Evolutionary conservation across 1,140 invertebrate genomes (phyloP).

Genomic region (Drosophila funebris): DNA sequence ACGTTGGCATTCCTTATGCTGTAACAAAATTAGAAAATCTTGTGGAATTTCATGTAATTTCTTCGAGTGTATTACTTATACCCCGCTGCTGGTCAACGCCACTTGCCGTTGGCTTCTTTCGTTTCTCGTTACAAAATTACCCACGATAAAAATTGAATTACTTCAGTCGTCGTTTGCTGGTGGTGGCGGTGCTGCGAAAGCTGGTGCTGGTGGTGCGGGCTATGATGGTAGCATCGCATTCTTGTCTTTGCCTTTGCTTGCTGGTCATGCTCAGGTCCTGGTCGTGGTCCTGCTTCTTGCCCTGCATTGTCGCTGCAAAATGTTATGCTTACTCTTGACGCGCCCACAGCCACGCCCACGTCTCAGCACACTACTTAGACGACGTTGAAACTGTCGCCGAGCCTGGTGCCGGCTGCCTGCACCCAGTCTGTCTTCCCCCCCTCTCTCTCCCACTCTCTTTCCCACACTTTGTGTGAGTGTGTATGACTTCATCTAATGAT

Average conservation of each 20-base stretch:
- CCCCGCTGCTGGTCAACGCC: slow-evolving; percentile 22
- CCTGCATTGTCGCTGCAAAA: slow-evolving; percentile 57
- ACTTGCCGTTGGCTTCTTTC: slow-evolving; percentile 66
- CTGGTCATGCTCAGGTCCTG: slow-evolving; percentile 26
- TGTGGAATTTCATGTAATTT: not conserved
- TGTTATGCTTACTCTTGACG: slow-evolving; percentile 72
- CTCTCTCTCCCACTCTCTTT: not conserved
- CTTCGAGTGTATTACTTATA: not conserved
- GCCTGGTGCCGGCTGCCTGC: slow-evolving; percentile 37
- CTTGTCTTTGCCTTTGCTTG: slow-evolving; percentile 19
- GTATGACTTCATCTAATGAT: slow-evolving; percentile 81
- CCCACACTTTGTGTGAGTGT: slow-evolving; percentile 24
- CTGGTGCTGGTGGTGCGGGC: not conserved
- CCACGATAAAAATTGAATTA: slow-evolving; percentile 84
- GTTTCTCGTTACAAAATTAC: slow-evolving; percentile 83
- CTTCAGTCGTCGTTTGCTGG: slow-evolving; percentile 64
- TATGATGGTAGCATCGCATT: slow-evolving; percentile 14
- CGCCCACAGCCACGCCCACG: slow-evolving; percentile 56
- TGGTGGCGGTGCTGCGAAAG: slow-evolving; percentile 7
- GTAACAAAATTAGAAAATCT: not conserved
- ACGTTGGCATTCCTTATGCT: too few species aligned
- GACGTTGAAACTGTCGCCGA: slow-evolving; percentile 74
- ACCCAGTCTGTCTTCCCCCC: slow-evolving; percentile 7
- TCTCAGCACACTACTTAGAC: slow-evolving; percentile 61
- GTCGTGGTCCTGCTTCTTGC: not conserved